These are phyloP conservation scores for Selene dorsalis DNA, from an alignment of 2,797 vertebrate species.

Conservation along the genomic window DNA sequence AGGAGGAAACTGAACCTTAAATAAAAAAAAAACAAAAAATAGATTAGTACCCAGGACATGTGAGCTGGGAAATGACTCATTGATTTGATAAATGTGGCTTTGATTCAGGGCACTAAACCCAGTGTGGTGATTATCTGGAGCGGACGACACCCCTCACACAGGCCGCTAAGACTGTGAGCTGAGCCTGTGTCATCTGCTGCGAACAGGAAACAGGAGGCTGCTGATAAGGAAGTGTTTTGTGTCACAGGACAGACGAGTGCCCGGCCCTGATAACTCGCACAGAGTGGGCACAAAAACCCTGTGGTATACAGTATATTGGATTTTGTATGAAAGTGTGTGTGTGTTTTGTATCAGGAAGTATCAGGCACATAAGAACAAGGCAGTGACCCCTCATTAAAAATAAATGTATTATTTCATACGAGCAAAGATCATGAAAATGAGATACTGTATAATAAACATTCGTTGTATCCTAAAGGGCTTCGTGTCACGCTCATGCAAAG, in stretches of 20 bases:
- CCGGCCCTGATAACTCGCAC: conserved; percentile 51
- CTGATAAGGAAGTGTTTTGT: conserved; percentile 74
- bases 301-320: conserved; percentile 1
- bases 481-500: not conserved
- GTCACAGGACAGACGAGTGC: conserved; percentile 54
- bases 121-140: conserved; percentile 14
- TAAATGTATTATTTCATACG: not conserved
- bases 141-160: not conserved
- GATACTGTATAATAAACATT: not conserved
- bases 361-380: conserved; percentile 12
- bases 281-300: conserved; percentile 37
- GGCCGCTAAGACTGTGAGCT: conserved; percentile 9
- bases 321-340: conserved; percentile 8
- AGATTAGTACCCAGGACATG: too few species aligned
- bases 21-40: not conserved
- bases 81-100: conserved; percentile 20
- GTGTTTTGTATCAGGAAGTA: conserved; percentile 5
- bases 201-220: conserved; percentile 70
- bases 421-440: conserved; percentile 29
- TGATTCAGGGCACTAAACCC: conserved; percentile 2
- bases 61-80: not conserved
- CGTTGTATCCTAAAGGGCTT: not conserved
- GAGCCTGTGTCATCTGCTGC: conserved; percentile 57
- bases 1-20: not conserved
- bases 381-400: conserved; percentile 3